Evolutionary conservation across 2,113 vertebrate genomes (phyloP), one percentile per base, ranked within the genome.

Genomic region (Opisthocomus hoazin): DNA sequence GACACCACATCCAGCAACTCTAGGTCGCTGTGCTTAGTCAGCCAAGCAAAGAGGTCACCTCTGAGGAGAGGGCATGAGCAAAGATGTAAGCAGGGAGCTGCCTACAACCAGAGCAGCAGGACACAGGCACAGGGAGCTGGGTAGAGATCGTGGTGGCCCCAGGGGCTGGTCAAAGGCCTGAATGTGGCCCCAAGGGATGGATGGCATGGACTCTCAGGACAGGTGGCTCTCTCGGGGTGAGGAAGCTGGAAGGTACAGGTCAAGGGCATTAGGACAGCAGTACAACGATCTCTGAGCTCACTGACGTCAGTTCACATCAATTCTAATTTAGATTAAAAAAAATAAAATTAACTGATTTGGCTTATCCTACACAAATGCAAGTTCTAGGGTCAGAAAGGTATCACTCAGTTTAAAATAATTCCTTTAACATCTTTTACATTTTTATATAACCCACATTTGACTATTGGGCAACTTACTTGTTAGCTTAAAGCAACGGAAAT

Each of bases 11-110:
- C 6, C 37, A 58, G 63, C 46, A 56, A 32, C 57, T 22, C 45
- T 2, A 1, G 9, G 10, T 13, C 3, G 1, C 34, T 10, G 30
- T 39, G 15, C 29, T 32, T 9, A 4, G 32, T 12, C n/a, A 21
- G 3, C 16, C 81, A 39, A 80, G 58, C n/a, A 15, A 7, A 11
- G 21, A 32, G 41, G 43, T 45, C 37, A 6, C 14, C 43, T 45
- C 29, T 5, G 58, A 41, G 70, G 36, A 36, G 51, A 86, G n/a
- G 37, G 65, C 34, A 24, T 1, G 2, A 36, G 34, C 18, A 6
- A 37, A 9, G 0, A 7, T 79, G 75, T 3, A 12, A 73, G 19
- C 18, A 17, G 54, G 45, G 46, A 61, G 53, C 66, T 39, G 61
- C 46, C 46, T 15, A 5, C 8, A 34, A 27, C 20, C 50, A 8